Base-by-base conservation (phyloP, 2,888 invertebrate genomes). In the Noctua pronuba region DNA sequence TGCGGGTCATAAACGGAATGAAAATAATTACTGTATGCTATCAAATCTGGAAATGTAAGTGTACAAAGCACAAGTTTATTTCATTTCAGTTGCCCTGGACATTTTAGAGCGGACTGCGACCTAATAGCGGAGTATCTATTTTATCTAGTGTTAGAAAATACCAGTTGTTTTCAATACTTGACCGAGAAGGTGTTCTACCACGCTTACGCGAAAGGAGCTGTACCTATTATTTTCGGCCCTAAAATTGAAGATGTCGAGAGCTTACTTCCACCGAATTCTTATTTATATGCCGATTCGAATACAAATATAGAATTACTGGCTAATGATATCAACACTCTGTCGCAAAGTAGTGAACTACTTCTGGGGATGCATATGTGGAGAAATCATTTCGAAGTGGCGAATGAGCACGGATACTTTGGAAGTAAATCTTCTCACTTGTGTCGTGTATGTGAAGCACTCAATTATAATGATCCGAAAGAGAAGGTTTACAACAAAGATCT, bases 131-230 rank as follows among this genome's bases (percentile, higher is more conserved):
- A 96, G 13, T 98, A 98, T 91, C 95, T 97, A 86, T 98, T 98
- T 91, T 98, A 98, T 88, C 91, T 98, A 64, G 97, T 98, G 0
- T 97, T 98, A 84, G 98, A 98, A 92, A 98, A 98, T 90, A 97
- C 97, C 0, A 97, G 97, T 86, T 98, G 98, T 89, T 95, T 95
- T 11, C 97, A 98, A 90, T 98, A 98, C 88, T 92, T 98, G 67
- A 98, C 98, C 0, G 98, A 98, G 89, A 98, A 98, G 91, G 90
- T 97, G 1, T 98, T 97, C 93, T 97, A 97, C 96, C 97, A 98
- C 86, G 97, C 97, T 0, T 98, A 97, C 86, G 89, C 93, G 3
- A 98, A 97, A 91, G 96, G 97, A 28, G 95, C 97, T 0, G 97
- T 98, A 49, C 98, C 98, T 0, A 93, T 98, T 5, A 97, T 98